Conservation (phyloP, 2,797 vertebrate genomes). For the Nannoperca australis region DNA sequence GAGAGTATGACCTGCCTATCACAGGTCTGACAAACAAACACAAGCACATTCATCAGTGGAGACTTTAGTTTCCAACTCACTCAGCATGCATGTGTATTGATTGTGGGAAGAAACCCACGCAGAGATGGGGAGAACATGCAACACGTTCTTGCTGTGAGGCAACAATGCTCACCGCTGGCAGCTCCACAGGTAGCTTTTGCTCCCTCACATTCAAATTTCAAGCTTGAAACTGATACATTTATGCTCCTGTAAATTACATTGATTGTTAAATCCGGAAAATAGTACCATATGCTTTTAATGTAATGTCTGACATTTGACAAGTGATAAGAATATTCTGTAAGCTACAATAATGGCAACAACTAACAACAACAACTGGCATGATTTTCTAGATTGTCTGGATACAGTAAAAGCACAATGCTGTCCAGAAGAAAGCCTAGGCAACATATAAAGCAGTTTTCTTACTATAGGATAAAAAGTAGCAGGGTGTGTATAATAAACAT, state of each 20-base stretch:
- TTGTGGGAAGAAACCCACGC: background rate
- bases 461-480: background rate
- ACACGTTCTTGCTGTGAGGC: background rate
- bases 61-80: background rate
- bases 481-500: background rate
- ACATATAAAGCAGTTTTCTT: background rate
- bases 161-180: background rate
- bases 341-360: background rate
- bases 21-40: background rate
- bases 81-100: background rate
- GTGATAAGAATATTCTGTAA: background rate
- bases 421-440: background rate
- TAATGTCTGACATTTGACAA: background rate
- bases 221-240: background rate
- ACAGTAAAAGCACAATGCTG: background rate
- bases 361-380: no score
- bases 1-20: background rate
- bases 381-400: background rate
- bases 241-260: background rate
- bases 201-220: background rate
- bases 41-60: background rate
- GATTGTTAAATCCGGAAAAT: background rate
- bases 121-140: background rate
- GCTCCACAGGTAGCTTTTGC: background rate
- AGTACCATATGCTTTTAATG: background rate